Conservation (phyloP, 2,113 vertebrate species). For the Sorex araneus region DNA sequence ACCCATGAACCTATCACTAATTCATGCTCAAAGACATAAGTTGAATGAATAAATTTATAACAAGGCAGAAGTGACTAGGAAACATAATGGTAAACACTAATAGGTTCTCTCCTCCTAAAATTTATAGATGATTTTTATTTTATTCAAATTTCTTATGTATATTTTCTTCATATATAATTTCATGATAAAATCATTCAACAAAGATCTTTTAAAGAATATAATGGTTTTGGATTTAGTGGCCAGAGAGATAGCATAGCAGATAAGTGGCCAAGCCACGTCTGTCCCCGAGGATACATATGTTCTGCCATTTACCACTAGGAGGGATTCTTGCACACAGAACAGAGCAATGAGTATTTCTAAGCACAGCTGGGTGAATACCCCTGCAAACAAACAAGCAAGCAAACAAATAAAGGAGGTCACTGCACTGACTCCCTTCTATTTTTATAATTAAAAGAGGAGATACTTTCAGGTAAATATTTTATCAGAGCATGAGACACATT, state of each 20-base stretch:
- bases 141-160: background rate
- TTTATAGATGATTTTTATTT: slow-evolving; percentile 2
- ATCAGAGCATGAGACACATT: background rate
- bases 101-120: background rate
- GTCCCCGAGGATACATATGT: too few species aligned
- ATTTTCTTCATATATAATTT: slow-evolving; percentile 10
- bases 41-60: background rate
- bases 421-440: background rate
- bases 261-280: too few species aligned
- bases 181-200: background rate
- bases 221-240: background rate
- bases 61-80: background rate
- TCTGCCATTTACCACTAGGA: too few species aligned
- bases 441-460: background rate
- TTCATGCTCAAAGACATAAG: background rate
- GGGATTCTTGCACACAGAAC: too few species aligned
- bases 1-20: background rate
- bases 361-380: too few species aligned
- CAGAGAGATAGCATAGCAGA: too few species aligned
- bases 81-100: background rate
- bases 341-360: too few species aligned
- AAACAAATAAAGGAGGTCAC: too few species aligned
- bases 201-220: background rate
- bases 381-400: too few species aligned
- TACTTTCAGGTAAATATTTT: background rate